Conservation (phyloP, 2,888 invertebrate species). For the Aplocera efformata region DNA sequence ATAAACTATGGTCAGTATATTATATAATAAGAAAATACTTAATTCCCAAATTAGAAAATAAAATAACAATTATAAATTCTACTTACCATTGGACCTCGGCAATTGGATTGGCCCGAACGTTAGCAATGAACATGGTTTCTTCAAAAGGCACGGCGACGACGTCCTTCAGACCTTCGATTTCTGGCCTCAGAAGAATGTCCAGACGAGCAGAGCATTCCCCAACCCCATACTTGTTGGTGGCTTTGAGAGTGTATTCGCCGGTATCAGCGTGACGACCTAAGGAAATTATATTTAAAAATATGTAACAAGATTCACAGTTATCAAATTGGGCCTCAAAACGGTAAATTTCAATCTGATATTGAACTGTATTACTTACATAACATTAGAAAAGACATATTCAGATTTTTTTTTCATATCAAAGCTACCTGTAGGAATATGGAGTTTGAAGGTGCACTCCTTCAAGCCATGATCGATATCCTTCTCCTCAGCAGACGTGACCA, state of each 20-base stretch:
- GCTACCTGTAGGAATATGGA: conserved; percentile 88
- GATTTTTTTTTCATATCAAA: too few species aligned
- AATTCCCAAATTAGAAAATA: too few species aligned
- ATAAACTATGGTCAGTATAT: too few species aligned
- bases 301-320: too few species aligned
- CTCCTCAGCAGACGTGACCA: conserved; percentile 82
- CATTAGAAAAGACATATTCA: background rate
- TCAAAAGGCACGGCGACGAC: conserved; percentile 88
- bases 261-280: conserved; percentile 86
- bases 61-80: background rate
- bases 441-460: conserved; percentile 89
- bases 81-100: conserved; percentile 91
- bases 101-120: conserved; percentile 93
- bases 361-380: too few species aligned
- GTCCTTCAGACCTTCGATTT: conserved; percentile 88
- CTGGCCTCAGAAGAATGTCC: conserved; percentile 89
- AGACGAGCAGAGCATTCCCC: conserved; percentile 86
- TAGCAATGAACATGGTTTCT: conserved; percentile 88
- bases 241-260: conserved; percentile 89
- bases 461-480: conserved; percentile 87
- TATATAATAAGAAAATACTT: too few species aligned
- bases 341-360: too few species aligned
- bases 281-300: background rate
- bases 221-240: conserved; percentile 90
- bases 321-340: too few species aligned